phyloP scores from a whole-genome alignment of 2,888 invertebrate genomes.

The Antheraea yamamai region DNA sequence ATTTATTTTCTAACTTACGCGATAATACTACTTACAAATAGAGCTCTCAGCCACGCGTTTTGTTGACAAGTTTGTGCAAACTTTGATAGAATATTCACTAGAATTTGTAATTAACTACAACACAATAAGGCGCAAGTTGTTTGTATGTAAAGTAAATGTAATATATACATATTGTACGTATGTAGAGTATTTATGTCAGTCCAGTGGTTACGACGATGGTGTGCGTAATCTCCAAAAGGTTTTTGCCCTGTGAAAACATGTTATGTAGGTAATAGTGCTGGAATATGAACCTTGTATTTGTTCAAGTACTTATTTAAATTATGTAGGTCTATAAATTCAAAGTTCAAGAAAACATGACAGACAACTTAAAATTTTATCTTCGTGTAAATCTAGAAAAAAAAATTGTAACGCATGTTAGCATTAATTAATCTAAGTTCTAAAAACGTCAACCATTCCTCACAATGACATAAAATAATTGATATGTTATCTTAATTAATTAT shows the following conservation, averaged over 20 bases:
- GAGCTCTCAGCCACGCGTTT: neutral
- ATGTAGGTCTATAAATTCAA: neutral
- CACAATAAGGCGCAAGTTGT: constrained; percentile 25
- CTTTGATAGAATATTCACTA: constrained; percentile 8
- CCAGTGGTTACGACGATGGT: constrained; percentile 22
- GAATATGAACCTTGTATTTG: constrained; percentile 4
- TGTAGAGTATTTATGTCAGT: constrained; percentile 27
- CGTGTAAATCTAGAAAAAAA: no score
- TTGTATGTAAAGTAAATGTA: constrained; percentile 33
- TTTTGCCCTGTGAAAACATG: constrained; percentile 30
- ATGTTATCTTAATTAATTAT: no score
- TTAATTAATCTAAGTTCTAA: no score
- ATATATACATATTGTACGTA: constrained; percentile 27
- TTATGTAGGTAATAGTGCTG: neutral
- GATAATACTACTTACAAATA: neutral
- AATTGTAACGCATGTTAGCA: no score
- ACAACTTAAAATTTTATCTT: neutral
- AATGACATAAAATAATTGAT: no score
- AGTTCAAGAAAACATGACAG: neutral
- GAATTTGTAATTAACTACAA: neutral
- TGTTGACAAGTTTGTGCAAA: constrained; percentile 12
- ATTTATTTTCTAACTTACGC: neutral
- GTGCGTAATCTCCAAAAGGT: constrained; percentile 35
- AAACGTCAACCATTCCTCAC: no score
- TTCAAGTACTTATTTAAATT: constrained; percentile 7